phyloP scores from a whole-genome alignment of 2,797 vertebrate genomes.

The Clangula hyemalis region DNA sequence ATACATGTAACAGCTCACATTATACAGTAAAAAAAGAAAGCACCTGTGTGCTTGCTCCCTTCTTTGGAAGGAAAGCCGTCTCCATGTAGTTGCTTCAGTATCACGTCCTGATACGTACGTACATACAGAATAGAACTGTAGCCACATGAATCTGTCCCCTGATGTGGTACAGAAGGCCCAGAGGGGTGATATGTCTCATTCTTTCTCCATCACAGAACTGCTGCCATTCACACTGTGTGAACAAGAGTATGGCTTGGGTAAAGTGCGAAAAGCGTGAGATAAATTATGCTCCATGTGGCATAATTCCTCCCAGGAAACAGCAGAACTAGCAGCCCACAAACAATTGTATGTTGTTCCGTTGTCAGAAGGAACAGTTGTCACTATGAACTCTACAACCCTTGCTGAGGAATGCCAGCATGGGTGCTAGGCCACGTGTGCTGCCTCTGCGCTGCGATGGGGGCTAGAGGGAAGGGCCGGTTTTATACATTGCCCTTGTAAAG shows the following conservation, averaged over 20 bases:
- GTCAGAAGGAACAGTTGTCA: constrained; percentile 17
- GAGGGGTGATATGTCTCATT: constrained; percentile 28
- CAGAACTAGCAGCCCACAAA: background rate
- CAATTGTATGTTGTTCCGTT: background rate
- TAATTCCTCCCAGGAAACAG: constrained; percentile 25
- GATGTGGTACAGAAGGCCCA: constrained; percentile 22
- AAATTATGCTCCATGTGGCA: constrained; percentile 39
- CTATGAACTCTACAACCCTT: background rate
- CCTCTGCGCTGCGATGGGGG: background rate
- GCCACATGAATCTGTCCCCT: background rate
- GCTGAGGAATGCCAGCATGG: background rate
- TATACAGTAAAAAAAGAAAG: constrained; percentile 56
- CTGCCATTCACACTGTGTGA: constrained; percentile 55
- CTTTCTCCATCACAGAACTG: constrained; percentile 54
- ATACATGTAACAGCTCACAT: constrained; percentile 53
- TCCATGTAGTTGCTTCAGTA: constrained; percentile 21
- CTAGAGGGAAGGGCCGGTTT: background rate
- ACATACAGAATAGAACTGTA: constrained; percentile 4
- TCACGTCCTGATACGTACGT: background rate
- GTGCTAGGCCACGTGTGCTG: background rate
- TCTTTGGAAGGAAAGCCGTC: background rate
- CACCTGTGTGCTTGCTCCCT: constrained; percentile 4
- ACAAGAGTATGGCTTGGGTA: background rate
- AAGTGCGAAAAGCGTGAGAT: constrained; percentile 13
- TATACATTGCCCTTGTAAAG: background rate